A percentile compares a stretch with the other conserved stretches of the same genome.
phyloP scores from a whole-genome alignment of 1,140 invertebrate species.

The Bursaphelenchus mucronatus region DNA sequence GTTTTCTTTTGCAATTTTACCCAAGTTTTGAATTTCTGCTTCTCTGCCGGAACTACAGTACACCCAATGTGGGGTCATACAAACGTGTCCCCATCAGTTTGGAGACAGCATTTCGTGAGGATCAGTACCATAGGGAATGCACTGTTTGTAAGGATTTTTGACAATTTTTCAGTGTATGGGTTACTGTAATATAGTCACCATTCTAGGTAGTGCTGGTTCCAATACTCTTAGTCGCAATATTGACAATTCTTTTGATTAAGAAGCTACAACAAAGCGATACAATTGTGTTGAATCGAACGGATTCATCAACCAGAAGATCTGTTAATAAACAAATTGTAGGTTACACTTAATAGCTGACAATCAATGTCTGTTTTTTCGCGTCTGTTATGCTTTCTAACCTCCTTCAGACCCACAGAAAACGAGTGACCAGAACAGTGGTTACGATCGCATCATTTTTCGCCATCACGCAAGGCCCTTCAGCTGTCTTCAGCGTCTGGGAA shows the following conservation, averaged over 20 bases:
- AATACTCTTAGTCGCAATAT: constrained; percentile 52
- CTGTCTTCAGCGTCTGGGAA: constrained; percentile 56
- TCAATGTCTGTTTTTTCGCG: no score
- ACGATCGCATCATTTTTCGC: constrained; percentile 57
- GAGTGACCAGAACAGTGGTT: constrained; percentile 57
- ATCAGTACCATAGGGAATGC: constrained; percentile 57
- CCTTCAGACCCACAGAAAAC: constrained; percentile 41
- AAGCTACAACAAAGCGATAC: constrained; percentile 39
- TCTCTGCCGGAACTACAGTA: constrained; percentile 46
- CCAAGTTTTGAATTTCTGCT: constrained; percentile 55
- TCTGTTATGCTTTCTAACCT: no score
- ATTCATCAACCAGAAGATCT: no score
- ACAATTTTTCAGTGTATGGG: not conserved
- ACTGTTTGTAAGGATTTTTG: constrained; percentile 37
- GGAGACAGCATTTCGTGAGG: constrained; percentile 43
- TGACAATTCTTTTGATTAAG: constrained; percentile 51
- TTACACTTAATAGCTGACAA: no score
- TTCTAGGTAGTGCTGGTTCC: constrained; percentile 56
- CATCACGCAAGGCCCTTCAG: constrained; percentile 58
- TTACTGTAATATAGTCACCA: not conserved
- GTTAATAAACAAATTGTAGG: no score
- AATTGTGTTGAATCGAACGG: no score
- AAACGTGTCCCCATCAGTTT: constrained; percentile 30
- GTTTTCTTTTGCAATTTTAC: constrained; percentile 55
- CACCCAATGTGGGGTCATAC: constrained; percentile 17